Percentiles rank a stretch among this genome's conserved stretches.
Evolutionary conservation across 2,797 vertebrate genomes (phyloP).

Genomic region (Lithobates sylvaticus): DNA sequence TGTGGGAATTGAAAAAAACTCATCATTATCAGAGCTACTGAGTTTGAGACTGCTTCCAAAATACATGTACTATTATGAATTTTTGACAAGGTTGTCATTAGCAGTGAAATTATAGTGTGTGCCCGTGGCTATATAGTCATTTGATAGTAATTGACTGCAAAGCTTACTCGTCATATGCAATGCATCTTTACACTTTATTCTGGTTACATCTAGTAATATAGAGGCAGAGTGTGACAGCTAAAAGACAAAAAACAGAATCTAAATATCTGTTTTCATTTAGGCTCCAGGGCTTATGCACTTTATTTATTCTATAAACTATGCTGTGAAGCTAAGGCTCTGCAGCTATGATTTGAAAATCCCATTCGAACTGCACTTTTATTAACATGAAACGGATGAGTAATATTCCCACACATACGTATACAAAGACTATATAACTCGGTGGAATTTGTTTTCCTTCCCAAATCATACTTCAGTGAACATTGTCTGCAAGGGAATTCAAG

Average conservation of each 20-base stretch:
- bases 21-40: conserved; percentile 3
- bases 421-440: conserved; percentile 52
- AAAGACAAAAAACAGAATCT: conserved; percentile 61
- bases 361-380: conserved; percentile 69
- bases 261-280: conserved; percentile 72
- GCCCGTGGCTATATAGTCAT: conserved; percentile 32
- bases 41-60: conserved; percentile 39
- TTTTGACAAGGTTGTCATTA: conserved; percentile 48
- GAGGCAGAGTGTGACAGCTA: conserved; percentile 51
- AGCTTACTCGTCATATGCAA: conserved; percentile 64
- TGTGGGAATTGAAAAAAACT: neutral
- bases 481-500: conserved; percentile 52
- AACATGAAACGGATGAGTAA: conserved; percentile 62
- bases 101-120: conserved; percentile 46
- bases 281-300: conserved; percentile 66
- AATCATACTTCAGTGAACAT: conserved; percentile 61
- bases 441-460: conserved; percentile 52
- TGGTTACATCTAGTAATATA: conserved; percentile 63
- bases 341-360: conserved; percentile 70
- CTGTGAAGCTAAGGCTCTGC: conserved; percentile 58
- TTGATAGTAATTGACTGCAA: conserved; percentile 60
- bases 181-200: conserved; percentile 54
- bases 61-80: conserved; percentile 31
- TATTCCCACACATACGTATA: conserved; percentile 52
- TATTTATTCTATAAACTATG: conserved; percentile 66